Evolutionary conservation across 2,797 vertebrate genomes (phyloP), one percentile per base, ranked within the genome.

Genomic region (Nothura maculosa): DNA sequence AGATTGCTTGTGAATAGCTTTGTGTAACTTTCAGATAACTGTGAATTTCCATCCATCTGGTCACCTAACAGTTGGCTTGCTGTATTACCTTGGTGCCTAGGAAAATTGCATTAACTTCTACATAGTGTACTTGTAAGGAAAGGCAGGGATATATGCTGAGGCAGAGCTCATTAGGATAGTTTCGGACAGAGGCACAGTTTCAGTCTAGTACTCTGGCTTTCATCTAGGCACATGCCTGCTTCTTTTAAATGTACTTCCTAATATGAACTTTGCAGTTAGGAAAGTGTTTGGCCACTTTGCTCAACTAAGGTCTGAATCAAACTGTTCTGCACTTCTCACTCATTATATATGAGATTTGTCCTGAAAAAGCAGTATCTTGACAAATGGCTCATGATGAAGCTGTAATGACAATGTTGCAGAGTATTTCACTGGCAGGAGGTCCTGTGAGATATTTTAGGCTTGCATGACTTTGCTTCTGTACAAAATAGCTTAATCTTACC

Each of bases 371-470:
- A 82, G 9, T 3, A 6, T 55, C 54, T 75, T 79, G 34, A 16
- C 22, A 93, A 62, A 21, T 5, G 20, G 8, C 18, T 19, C 42
- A 13, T 54, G 24, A 60, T 43, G 45, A 66, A 84, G 20, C 25
- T 54, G 12, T 45, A 42, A 48, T 12, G 47, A 48, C 10, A 22
- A 48, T 24, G 47, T 5, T 32, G 24, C 34, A 70, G n/a, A 67
- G 27, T 21, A 3, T 36, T 57, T 89, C 21, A 61, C 32, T 73
- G 19, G 6, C 55, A 32, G 90, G 40, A 78, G 3, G 22, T 70
- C 20, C 47, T 60, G 24, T 48, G 62, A 57, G 24, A 63, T 9
- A 52, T 84, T 93, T 92, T 40, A 81, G 40, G 52, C 17, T 83
- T 78, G 21, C 17, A n/a, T 61, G 47, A 47, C 34, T 90, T 85